These are phyloP conservation scores for Halocynthia aurantium DNA, from an alignment of 23 tunicate species.

Conservation along the genomic window DNA sequence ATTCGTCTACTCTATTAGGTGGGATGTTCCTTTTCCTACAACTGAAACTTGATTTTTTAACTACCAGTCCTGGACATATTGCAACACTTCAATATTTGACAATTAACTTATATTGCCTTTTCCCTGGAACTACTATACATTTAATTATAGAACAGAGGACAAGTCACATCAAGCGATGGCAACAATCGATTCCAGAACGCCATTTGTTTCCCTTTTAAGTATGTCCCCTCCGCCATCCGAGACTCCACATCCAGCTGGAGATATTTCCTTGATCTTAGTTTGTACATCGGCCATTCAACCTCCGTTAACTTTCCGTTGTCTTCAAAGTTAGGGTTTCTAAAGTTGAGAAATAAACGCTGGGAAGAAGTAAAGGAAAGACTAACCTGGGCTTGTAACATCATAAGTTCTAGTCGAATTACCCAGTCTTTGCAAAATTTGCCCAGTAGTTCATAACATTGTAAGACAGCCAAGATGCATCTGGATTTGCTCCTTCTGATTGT, in stretches of 20 bases:
- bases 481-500: constrained; percentile 19
- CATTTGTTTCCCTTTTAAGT: constrained; percentile 30
- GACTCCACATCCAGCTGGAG: constrained; percentile 8
- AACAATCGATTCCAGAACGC: constrained; percentile 42
- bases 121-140: too few species aligned
- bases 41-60: too few species aligned
- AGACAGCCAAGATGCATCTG: constrained; percentile 22
- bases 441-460: constrained; percentile 38
- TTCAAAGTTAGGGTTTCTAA: constrained; percentile 35
- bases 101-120: too few species aligned
- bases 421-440: constrained; percentile 56
- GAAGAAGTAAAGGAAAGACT: background rate
- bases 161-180: constrained; percentile 31
- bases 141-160: constrained; percentile 6
- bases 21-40: too few species aligned
- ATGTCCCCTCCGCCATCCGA: constrained; percentile 8
- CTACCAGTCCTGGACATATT: too few species aligned
- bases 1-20: too few species aligned
- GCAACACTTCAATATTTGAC: too few species aligned
- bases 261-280: background rate
- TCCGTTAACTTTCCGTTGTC: constrained; percentile 18
- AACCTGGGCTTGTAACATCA: background rate
- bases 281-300: constrained; percentile 31
- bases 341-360: too few species aligned
- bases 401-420: constrained; percentile 20